Conservation (phyloP, 92 coral and sea anemone species). For the Muricea muricata region DNA sequence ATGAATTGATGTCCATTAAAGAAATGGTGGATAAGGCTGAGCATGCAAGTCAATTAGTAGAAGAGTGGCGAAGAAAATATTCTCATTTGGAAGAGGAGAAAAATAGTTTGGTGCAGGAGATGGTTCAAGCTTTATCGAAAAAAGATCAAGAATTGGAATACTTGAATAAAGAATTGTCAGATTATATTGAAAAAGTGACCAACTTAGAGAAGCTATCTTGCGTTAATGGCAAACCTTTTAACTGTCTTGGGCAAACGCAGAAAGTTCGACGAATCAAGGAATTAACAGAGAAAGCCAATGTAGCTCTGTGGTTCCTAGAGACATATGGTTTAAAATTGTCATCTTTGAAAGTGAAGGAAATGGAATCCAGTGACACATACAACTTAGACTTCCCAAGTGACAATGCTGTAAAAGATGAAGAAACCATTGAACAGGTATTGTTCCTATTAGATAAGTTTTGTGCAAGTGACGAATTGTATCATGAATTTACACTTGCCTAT, state of each 20-base stretch:
- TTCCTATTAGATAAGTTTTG: conserved; percentile 52
- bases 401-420: background rate
- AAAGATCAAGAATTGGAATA: conserved; percentile 3
- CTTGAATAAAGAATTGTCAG: background rate
- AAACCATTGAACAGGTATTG: background rate
- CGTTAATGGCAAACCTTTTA: background rate
- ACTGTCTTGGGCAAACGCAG: background rate
- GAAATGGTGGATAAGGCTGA: conserved; percentile 37
- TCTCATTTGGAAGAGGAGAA: conserved; percentile 43
- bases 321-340: conserved; percentile 12
- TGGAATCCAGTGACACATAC: background rate
- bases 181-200: background rate
- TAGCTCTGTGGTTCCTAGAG: conserved; percentile 52
- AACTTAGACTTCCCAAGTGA: background rate
- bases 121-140: background rate
- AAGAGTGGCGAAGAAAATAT: conserved; percentile 58
- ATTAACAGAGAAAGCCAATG: conserved; percentile 29
- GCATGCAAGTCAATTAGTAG: conserved; percentile 43
- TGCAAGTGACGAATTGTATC: conserved; percentile 67
- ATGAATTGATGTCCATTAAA: conserved; percentile 48
- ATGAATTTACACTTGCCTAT: conserved; percentile 46
- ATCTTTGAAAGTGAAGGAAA: background rate
- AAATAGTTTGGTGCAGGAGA: background rate
- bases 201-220: background rate
- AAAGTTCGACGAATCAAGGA: background rate